phyloP scores from a whole-genome alignment of 2,113 vertebrate genomes.

The Pheucticus melanocephalus region DNA sequence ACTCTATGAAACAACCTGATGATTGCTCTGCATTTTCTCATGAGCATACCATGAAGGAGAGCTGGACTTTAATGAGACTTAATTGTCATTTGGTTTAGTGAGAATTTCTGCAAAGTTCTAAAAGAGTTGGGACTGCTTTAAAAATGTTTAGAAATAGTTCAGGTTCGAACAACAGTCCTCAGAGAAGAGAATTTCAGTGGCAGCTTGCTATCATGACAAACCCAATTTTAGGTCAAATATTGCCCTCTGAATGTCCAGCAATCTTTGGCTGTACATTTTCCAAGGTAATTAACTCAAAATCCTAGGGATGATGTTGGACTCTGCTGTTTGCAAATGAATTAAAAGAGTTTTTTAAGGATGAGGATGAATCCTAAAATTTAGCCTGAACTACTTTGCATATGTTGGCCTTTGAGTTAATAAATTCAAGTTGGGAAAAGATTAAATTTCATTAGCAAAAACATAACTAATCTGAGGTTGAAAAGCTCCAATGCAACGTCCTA shows the following conservation, averaged over 20 bases:
- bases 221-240: not conserved
- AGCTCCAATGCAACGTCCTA: not conserved
- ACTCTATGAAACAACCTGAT: rapidly evolving
- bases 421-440: not conserved
- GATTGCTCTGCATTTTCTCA: not conserved
- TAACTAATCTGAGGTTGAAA: not conserved
- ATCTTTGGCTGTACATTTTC: not conserved
- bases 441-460: not conserved
- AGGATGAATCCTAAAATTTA: not conserved
- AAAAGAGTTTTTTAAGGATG: not conserved
- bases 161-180: not conserved
- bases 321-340: not conserved
- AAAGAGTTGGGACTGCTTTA: not conserved
- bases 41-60: not conserved
- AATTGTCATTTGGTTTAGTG: not conserved
- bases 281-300: not conserved
- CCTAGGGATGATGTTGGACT: not conserved
- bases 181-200: not conserved
- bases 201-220: not conserved
- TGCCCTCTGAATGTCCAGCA: not conserved
- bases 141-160: not conserved
- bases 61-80: not conserved
- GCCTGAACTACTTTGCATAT: not conserved
- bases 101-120: not conserved
- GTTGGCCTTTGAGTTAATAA: constrained; percentile 6